phyloP scores from a whole-genome alignment of 1,140 invertebrate species.

The Drosophila sproati region DNA sequence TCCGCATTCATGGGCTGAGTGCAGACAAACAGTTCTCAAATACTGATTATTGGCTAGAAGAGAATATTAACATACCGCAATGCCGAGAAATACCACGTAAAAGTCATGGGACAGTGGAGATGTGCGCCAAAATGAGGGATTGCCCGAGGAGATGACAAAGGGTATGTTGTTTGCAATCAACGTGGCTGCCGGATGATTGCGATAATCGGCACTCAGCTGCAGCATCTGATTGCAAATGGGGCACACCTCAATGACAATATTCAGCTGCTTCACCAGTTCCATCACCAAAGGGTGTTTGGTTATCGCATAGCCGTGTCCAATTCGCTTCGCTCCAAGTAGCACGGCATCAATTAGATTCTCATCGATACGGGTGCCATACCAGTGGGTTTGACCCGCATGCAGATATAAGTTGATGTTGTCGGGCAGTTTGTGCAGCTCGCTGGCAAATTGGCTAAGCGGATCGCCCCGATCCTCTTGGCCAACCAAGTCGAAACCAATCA shows the following conservation, averaged over 20 bases:
- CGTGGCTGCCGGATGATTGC: constrained; percentile 91
- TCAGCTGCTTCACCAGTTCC: constrained; percentile 86
- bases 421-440: constrained; percentile 85
- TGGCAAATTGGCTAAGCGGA: constrained; percentile 87
- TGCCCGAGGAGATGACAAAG: constrained; percentile 88
- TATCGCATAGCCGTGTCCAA: constrained; percentile 89
- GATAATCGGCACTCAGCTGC: constrained; percentile 89
- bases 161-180: constrained; percentile 88
- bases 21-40: neutral
- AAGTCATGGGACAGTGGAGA: constrained; percentile 91
- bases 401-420: constrained; percentile 89
- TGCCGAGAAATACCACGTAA: constrained; percentile 92
- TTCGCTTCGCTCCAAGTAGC: constrained; percentile 88
- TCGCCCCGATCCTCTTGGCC: constrained; percentile 89
- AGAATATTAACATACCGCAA: constrained; percentile 84
- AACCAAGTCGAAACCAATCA: constrained; percentile 90
- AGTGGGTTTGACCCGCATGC: constrained; percentile 93
- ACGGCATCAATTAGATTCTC: constrained; percentile 92
- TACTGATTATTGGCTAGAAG: too few relatives aligned
- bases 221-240: constrained; percentile 92
- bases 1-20: constrained; percentile 87
- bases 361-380: constrained; percentile 87
- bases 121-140: constrained; percentile 91
- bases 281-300: constrained; percentile 90
- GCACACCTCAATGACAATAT: constrained; percentile 92